Evolutionary conservation across 2,797 vertebrate genomes (phyloP).

Genomic region (Caiman crocodilus): DNA sequence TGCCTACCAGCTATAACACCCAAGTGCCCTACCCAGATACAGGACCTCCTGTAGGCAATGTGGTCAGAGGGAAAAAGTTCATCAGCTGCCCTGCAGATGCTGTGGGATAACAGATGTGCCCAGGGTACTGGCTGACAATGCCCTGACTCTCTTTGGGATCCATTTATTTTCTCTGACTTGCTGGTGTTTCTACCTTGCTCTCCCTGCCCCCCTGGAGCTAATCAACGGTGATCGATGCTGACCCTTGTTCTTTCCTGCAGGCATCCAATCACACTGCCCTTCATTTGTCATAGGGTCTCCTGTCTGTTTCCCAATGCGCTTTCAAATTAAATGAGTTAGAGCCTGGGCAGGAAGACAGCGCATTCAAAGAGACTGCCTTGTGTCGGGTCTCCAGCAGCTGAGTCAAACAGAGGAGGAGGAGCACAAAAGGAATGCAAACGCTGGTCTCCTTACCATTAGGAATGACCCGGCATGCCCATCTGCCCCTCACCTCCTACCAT

Average conservation of each 20-base stretch:
- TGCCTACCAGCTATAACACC: not conserved
- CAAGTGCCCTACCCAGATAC: not conserved
- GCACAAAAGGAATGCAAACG: rapidly evolving
- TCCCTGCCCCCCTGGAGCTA: constrained; percentile 38
- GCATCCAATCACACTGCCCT: constrained; percentile 47
- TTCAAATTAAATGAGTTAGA: not conserved
- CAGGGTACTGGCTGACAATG: constrained; percentile 11
- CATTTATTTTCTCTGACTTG: constrained; percentile 67
- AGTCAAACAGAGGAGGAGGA: not conserved
- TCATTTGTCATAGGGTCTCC: constrained; percentile 51
- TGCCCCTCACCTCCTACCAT: not conserved
- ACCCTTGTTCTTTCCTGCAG: constrained; percentile 36
- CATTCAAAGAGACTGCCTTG: not conserved
- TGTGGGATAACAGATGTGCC: constrained; percentile 46
- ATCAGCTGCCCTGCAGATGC: constrained; percentile 38
- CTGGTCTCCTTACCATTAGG: not conserved
- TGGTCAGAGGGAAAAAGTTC: not conserved
- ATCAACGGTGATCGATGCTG: constrained; percentile 73
- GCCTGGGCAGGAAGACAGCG: not conserved
- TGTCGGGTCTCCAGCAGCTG: not conserved
- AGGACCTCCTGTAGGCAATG: constrained; percentile 29
- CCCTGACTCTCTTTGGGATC: constrained; percentile 35
- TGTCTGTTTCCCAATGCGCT: constrained; percentile 30
- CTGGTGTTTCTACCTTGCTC: constrained; percentile 57
- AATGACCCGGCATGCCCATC: not conserved